Conservation (phyloP, 2,888 invertebrate genomes). For the Tuta absoluta region DNA sequence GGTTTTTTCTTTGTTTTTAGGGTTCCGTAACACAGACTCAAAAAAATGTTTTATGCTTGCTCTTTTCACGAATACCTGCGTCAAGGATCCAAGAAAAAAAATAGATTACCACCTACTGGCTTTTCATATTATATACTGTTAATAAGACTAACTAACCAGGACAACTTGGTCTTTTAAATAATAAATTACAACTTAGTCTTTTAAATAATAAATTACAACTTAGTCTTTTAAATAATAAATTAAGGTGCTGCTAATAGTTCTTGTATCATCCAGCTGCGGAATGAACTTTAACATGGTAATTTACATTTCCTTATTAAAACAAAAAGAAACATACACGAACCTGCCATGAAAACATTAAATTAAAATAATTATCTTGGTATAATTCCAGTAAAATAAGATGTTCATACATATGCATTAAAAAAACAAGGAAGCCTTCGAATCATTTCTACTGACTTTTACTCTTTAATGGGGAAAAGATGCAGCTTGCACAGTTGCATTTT, state of each 20-base stretch:
- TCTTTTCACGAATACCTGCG: too few relatives aligned
- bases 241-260: too few relatives aligned
- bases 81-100: too few relatives aligned
- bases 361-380: constrained; percentile 8
- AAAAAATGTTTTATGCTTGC: too few relatives aligned
- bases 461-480: background rate
- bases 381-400: background rate
- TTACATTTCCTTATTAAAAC: constrained; percentile 10
- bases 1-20: background rate
- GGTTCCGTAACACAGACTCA: too few relatives aligned
- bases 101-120: too few relatives aligned
- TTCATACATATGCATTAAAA: background rate
- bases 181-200: too few relatives aligned
- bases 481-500: background rate
- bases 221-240: too few relatives aligned
- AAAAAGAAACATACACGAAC: constrained; percentile 5
- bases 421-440: background rate
- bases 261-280: background rate
- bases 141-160: too few relatives aligned
- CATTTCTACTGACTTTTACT: constrained; percentile 2
- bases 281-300: constrained; percentile 4
- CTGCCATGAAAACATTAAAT: constrained; percentile 5
- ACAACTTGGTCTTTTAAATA: too few relatives aligned
- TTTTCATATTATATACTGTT: too few relatives aligned
- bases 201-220: too few relatives aligned